These are phyloP conservation scores for Sebastolobus altivelis DNA, from an alignment of 2,797 vertebrate species.

Conservation along the genomic window DNA sequence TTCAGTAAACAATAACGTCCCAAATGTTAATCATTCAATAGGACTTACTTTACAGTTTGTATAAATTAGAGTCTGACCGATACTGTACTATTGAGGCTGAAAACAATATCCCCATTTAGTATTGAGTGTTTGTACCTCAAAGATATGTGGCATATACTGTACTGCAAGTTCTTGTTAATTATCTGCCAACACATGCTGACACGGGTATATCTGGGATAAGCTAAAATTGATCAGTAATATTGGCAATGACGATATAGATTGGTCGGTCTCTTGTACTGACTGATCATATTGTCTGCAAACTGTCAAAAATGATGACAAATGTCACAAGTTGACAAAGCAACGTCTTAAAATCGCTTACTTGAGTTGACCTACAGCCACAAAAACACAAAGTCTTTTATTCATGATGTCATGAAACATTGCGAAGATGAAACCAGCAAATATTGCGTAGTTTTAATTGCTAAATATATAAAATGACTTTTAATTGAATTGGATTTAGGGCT, in stretches of 20 bases:
- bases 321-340: not conserved
- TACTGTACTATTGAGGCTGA: not conserved
- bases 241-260: not conserved
- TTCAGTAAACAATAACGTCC: not conserved
- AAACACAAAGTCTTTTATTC: not conserved
- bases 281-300: not conserved
- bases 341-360: not conserved
- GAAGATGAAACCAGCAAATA: not conserved
- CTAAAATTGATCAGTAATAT: not conserved
- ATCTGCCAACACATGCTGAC: not conserved
- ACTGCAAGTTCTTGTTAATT: not conserved
- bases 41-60: not conserved
- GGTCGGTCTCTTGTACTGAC: not conserved
- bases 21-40: not conserved
- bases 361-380: not conserved
- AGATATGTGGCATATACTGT: not conserved
- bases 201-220: not conserved
- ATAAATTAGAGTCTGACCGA: not conserved
- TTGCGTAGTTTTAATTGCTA: not conserved
- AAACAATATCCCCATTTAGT: not conserved
- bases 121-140: not conserved
- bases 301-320: not conserved
- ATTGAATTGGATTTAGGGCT: not conserved
- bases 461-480: not conserved
- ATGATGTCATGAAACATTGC: slow-evolving; percentile 1